Evolutionary conservation across 1,140 invertebrate species (phyloP).

Genomic region (Cherax quadricarinatus): DNA sequence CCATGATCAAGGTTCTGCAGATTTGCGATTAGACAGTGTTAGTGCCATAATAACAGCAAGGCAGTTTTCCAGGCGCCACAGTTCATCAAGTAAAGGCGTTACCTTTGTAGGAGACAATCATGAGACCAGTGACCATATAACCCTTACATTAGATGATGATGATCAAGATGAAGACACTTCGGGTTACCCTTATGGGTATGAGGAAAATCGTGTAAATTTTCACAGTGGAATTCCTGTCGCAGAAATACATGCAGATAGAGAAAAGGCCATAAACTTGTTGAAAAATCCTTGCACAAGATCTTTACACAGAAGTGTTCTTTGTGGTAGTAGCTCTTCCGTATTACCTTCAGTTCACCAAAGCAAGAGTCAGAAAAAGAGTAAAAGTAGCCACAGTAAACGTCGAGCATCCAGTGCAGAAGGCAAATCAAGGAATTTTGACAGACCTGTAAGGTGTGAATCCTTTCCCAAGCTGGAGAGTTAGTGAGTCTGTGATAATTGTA

Average conservation of each 20-base stretch:
- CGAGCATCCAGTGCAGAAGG: slow-evolving; percentile 66
- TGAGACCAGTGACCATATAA: slow-evolving; percentile 48
- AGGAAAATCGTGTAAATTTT: slow-evolving; percentile 18
- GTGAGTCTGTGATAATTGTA: slow-evolving; percentile 48
- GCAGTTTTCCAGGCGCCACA: slow-evolving; percentile 62
- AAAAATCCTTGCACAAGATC: slow-evolving; percentile 36
- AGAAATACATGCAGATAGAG: slow-evolving; percentile 30
- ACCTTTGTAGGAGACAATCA: slow-evolving; percentile 43
- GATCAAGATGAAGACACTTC: slow-evolving; percentile 7
- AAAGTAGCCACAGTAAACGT: slow-evolving; percentile 29
- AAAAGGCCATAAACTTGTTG: slow-evolving; percentile 12
- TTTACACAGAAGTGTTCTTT: slow-evolving; percentile 32
- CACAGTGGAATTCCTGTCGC: not conserved
- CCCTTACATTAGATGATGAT: slow-evolving; percentile 57
- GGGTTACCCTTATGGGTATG: slow-evolving; percentile 26
- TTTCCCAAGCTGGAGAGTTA: slow-evolving; percentile 59
- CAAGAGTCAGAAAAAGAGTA: slow-evolving; percentile 26
- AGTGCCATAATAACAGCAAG: slow-evolving; percentile 72
- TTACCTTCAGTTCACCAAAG: slow-evolving; percentile 40
- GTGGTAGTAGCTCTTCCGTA: slow-evolving; percentile 19
- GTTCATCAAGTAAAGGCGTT: slow-evolving; percentile 54
- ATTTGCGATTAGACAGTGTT: slow-evolving; percentile 70
- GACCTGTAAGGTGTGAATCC: slow-evolving; percentile 54
- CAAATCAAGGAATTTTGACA: slow-evolving; percentile 23
- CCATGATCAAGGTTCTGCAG: slow-evolving; percentile 51